Evolutionary conservation across 2,797 vertebrate genomes (phyloP).

Genomic region (Coregonus sp.): DNA sequence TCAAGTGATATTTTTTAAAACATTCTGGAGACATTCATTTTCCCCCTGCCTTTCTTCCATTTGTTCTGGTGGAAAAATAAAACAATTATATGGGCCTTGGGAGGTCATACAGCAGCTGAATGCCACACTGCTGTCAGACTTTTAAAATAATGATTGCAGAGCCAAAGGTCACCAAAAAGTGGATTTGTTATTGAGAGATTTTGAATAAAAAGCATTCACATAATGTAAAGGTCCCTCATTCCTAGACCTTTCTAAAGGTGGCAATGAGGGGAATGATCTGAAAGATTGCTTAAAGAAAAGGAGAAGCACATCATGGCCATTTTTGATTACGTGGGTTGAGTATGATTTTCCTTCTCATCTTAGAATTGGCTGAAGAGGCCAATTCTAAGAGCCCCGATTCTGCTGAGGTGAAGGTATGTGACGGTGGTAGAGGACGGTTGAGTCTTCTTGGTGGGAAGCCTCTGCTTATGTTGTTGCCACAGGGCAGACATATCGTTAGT

Average conservation of each 20-base stretch:
- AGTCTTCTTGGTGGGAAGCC: not conserved
- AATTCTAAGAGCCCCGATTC: not conserved
- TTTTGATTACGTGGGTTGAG: not conserved
- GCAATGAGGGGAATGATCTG: slow-evolving; percentile 25
- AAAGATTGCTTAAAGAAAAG: slow-evolving; percentile 9
- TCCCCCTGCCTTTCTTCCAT: slow-evolving; percentile 44
- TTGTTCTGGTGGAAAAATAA: slow-evolving; percentile 48
- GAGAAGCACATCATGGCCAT: not conserved
- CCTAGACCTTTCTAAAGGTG: slow-evolving; percentile 33
- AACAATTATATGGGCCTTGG: slow-evolving; percentile 59
- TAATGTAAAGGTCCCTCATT: slow-evolving; percentile 34
- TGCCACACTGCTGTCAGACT: slow-evolving; percentile 48
- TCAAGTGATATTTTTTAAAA: slow-evolving; percentile 31
- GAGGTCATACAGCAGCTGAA: slow-evolving; percentile 58
- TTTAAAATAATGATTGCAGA: slow-evolving; percentile 60
- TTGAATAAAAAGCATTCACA: slow-evolving; percentile 31
- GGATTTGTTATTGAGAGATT: slow-evolving; percentile 53
- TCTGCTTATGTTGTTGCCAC: slow-evolving; percentile 1
- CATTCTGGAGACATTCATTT: slow-evolving; percentile 47
- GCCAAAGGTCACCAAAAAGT: slow-evolving; percentile 56
- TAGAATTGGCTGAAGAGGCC: not conserved
- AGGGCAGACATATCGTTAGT: not conserved
- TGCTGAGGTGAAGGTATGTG: not conserved
- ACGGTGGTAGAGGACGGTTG: not conserved
- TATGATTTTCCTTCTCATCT: not conserved